A percentile compares a stretch with the other conserved stretches of the same genome.
Conservation (phyloP, 2,888 invertebrate species). For the Nomada fucata region DNA sequence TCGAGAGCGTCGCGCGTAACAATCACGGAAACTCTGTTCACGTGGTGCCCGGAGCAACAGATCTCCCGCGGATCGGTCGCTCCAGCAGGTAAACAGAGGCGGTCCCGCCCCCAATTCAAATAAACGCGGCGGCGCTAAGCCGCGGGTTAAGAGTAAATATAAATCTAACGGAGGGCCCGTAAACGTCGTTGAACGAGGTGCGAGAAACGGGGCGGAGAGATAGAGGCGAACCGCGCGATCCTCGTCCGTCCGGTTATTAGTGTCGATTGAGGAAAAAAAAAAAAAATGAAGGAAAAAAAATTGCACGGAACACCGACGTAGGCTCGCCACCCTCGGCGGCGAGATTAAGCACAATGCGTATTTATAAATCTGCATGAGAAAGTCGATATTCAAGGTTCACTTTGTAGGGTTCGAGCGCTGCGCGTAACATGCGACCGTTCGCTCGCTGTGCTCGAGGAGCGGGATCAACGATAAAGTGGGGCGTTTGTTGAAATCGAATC, state of each 20-base stretch:
- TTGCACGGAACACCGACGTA: slow-evolving; percentile 55
- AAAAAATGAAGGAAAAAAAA: too few species aligned
- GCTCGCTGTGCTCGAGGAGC: too few species aligned
- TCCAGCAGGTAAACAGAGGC: slow-evolving; percentile 32
- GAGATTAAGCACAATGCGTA: too few species aligned
- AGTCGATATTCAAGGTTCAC: too few species aligned
- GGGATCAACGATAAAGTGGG: too few species aligned
- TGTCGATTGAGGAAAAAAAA: slow-evolving; percentile 23
- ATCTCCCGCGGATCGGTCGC: slow-evolving; percentile 8
- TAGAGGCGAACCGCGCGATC: not conserved
- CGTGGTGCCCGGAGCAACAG: slow-evolving; percentile 16
- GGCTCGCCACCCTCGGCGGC: too few species aligned
- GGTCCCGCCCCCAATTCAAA: slow-evolving; percentile 7
- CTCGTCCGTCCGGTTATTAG: slow-evolving; percentile 22
- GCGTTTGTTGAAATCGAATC: too few species aligned
- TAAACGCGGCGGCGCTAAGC: slow-evolving; percentile 25
- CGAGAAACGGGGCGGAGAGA: not conserved
- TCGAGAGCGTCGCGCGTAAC: not conserved
- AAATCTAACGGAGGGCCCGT: slow-evolving; percentile 32
- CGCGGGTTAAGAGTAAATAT: slow-evolving; percentile 19
- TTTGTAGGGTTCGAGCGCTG: too few species aligned
- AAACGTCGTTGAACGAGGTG: slow-evolving; percentile 23
- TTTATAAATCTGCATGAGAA: too few species aligned
- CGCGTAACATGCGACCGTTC: too few species aligned
- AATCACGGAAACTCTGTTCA: not conserved